Evolutionary conservation across 2,888 invertebrate species (phyloP).

Genomic region (Brenthis ino): DNA sequence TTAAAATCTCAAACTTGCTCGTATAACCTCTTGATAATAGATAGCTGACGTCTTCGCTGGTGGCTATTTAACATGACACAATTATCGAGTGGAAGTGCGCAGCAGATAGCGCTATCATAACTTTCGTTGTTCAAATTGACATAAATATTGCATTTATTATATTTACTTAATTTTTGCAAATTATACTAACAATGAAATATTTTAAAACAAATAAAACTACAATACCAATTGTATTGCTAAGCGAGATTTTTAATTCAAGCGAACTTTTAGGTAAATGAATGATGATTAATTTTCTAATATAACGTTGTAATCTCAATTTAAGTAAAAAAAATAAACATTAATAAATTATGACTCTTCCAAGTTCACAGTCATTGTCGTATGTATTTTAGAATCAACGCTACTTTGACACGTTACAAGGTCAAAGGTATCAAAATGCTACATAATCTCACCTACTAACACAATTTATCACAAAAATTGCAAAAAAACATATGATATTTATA

Average conservation of each 20-base stretch:
- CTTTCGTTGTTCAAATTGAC: constrained; percentile 36
- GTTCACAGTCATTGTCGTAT: no score
- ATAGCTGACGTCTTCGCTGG: constrained; percentile 26
- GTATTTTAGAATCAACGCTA: no score
- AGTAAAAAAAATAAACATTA: no score
- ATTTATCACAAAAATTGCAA: background rate
- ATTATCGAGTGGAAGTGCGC: constrained; percentile 36
- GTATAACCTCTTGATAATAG: constrained; percentile 5
- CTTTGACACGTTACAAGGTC: constrained; percentile 8
- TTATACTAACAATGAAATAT: background rate
- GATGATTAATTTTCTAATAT: no score
- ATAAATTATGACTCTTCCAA: no score
- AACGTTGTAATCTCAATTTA: no score
- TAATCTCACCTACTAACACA: constrained; percentile 33
- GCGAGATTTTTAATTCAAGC: no score
- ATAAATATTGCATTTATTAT: constrained; percentile 20
- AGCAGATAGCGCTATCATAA: constrained; percentile 33
- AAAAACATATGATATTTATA: constrained; percentile 1
- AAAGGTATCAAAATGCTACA: constrained; percentile 14
- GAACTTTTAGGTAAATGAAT: no score
- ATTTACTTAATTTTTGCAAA: constrained; percentile 3
- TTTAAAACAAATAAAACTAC: no score
- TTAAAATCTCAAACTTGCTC: background rate
- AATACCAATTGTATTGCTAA: no score
- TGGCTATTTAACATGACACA: constrained; percentile 34